Base-by-base conservation (phyloP, 2,797 vertebrate genomes). In the Pogoniulus pusillus region DNA sequence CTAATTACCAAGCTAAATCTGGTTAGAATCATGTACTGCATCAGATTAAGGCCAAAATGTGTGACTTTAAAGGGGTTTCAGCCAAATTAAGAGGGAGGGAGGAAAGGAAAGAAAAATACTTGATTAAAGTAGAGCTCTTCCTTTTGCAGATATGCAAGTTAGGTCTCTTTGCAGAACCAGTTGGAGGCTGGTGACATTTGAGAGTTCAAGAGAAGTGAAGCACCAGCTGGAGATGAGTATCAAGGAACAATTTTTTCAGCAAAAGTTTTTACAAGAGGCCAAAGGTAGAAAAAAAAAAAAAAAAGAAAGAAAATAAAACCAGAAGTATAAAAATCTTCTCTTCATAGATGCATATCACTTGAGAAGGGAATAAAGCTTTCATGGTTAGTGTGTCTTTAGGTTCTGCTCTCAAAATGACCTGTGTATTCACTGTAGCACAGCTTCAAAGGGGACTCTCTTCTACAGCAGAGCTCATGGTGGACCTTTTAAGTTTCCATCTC, bases 111-210 rank as follows among this genome's bases (percentile, higher is more conserved):
- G 54, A 32, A 62, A 51, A 8, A 30, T 30, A 15, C 64, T 53
- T 87, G 55, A 43, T 85, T 66, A 78, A 92, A 95, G 87, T 87
- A 68, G 66, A 35, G 19, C 20, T 87, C 68, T 59, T 83, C 35
- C 75, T 65, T 90, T 66, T 59, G 62, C 49, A 57, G 85, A 87
- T 92, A 77, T 64, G 57, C 77, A 51, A 78, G 37, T 91, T 89
- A 71, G 79, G 84, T 83, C 94, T 93, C 89, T 82, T 87, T 22
- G 8, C 75, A 66, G 75, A 76, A 75, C 43, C 65, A 62, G 2
- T n/a, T 73, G 69, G 85, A 47, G 87, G 75, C 69, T 91, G 73
- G 75, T 90, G 89, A 80, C 74, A 93, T 96, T 96, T 91, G 68
- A 93, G 83, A 84, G 89, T 68, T 77, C 84, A 68, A 82, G 81